Base-by-base conservation (phyloP, 2,888 invertebrate genomes). In the Piscicola geometra region DNA sequence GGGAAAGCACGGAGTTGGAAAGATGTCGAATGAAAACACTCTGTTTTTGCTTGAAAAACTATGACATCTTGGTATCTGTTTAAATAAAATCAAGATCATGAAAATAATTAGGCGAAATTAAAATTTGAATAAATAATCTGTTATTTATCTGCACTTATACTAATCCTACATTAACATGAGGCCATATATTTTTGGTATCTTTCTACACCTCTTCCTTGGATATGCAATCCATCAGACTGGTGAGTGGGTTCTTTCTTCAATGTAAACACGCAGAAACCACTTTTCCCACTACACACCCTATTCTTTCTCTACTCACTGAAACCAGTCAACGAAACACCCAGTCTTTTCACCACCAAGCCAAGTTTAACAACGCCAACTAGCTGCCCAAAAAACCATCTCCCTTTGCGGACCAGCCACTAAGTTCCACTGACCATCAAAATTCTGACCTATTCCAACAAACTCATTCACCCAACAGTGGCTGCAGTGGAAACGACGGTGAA, bases 401-500 rank as follows among this genome's bases (percentile, higher is more conserved):
- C 21, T 47, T 47, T 47, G 12, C 50, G 21, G 12, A 9, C 21
- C 50, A 15, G 12, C 21, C 21, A 9, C 9, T 47, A 47, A 15
- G 21, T 47, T 21, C 9, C 50, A 15, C 50, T 47, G 9, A 47
- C 50, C 21, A 47, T 47, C 50, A 9, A 47, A 9, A 9, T 15
- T 21, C 12, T 47, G 9, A 9, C 50, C 50, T 47, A 9, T 47
- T 15, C 50, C 9, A 9, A 9, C 50, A 9, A 9, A 47, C 9
- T 47, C 50, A 15, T 47, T 21, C 50, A 47, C 50, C 50, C n/a
- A n/a, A n/a, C n/a, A n/a, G n/a, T n/a, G n/a, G n/a, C n/a, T n/a
- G n/a, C n/a, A n/a, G n/a, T n/a, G 25, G 47, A 41, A 15, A 73
- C 73, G 0, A 32, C 32, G 25, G 73, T 73, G 25, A 32, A 1